A percentile compares a stretch with the other conserved stretches of the same genome.
Evolutionary conservation across 2,797 vertebrate genomes (phyloP).

Genomic region (Sitta carolinensis): DNA sequence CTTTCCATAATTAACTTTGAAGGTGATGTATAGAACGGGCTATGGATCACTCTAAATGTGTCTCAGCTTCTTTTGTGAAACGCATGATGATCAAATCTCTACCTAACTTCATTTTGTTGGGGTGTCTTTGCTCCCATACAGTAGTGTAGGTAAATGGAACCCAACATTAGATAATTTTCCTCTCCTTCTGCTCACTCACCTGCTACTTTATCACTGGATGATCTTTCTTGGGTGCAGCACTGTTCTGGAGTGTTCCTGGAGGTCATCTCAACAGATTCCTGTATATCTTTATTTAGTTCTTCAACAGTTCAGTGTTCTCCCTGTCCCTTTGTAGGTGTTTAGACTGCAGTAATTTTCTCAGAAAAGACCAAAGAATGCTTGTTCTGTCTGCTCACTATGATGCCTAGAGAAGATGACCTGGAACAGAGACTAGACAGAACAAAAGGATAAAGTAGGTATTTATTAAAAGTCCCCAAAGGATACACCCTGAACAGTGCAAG

Average conservation of each 20-base stretch:
- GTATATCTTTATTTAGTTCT: background rate
- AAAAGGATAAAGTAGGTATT: no score
- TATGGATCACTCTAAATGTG: background rate
- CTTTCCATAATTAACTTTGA: background rate
- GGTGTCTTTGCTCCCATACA: background rate
- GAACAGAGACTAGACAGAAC: no score
- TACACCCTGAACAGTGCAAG: no score
- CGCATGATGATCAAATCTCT: background rate
- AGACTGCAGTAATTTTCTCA: background rate
- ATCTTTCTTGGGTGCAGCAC: background rate
- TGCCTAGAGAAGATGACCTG: no score
- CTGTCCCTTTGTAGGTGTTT: background rate
- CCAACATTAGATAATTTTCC: background rate
- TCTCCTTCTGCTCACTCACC: background rate
- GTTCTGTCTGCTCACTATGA: background rate
- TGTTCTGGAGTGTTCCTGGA: background rate
- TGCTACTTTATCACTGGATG: background rate
- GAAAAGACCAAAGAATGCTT: background rate
- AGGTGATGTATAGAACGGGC: background rate
- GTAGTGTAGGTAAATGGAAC: background rate
- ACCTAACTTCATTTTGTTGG: background rate
- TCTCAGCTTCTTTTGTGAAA: background rate
- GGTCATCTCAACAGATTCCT: background rate
- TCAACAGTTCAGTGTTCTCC: background rate
- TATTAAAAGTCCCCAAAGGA: no score